phyloP scores from a whole-genome alignment of 2,113 vertebrate genomes.

The Proterorhinus semilunaris region DNA sequence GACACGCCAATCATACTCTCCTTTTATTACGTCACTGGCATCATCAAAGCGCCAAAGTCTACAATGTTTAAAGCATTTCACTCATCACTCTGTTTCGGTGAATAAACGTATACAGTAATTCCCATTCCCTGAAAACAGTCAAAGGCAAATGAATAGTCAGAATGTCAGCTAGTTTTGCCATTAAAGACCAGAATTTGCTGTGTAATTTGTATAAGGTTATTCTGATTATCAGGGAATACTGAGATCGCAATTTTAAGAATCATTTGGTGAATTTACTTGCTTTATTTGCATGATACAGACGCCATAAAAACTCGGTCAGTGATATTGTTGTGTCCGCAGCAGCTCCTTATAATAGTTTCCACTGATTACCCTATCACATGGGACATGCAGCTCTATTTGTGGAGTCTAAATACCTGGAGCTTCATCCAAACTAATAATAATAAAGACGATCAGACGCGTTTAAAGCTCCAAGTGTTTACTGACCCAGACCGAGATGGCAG shows the following conservation, averaged over 20 bases:
- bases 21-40: too few relatives aligned
- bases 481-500: slow-evolving; percentile 71
- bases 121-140: too few relatives aligned
- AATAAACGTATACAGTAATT: too few relatives aligned
- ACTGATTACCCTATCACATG: slow-evolving; percentile 44
- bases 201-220: too few relatives aligned
- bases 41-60: too few relatives aligned
- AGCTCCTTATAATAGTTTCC: slow-evolving; percentile 54
- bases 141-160: not conserved
- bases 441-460: slow-evolving; percentile 14
- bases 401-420: slow-evolving; percentile 29
- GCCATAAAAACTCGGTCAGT: not conserved
- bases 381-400: slow-evolving; percentile 38
- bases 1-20: too few relatives aligned
- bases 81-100: too few relatives aligned
- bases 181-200: too few relatives aligned
- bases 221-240: too few relatives aligned
- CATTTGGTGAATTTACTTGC: not conserved
- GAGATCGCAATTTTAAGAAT: not conserved
- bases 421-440: slow-evolving; percentile 65
- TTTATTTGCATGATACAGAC: not conserved
- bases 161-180: too few relatives aligned
- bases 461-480: slow-evolving; percentile 24
- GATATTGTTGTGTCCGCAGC: slow-evolving; percentile 17
- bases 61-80: too few relatives aligned